Evolutionary conservation across 1,140 invertebrate species (phyloP).

Genomic region (Drosophila hydei): DNA sequence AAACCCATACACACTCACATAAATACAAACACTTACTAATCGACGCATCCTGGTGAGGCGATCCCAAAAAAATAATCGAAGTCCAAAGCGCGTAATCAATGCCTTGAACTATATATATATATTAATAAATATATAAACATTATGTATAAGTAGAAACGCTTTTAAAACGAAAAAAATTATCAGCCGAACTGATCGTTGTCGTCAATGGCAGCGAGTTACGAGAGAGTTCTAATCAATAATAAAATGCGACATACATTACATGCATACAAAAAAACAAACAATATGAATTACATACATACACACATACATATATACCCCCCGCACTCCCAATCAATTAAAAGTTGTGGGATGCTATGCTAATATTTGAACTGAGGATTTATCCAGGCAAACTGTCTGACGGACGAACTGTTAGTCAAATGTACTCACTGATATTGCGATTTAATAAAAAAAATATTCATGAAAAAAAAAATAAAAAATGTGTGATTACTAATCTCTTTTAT

Average conservation of each 20-base stretch:
- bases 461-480: slow-evolving; percentile 25
- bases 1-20: slow-evolving; percentile 16
- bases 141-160: slow-evolving; percentile 66
- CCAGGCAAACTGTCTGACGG: slow-evolving; percentile 60
- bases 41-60: slow-evolving; percentile 72
- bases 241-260: slow-evolving; percentile 17
- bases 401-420: slow-evolving; percentile 72
- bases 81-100: slow-evolving; percentile 45
- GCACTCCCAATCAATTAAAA: slow-evolving; percentile 16
- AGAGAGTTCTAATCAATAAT: slow-evolving; percentile 65
- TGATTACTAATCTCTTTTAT: not conserved
- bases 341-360: slow-evolving; percentile 47
- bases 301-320: slow-evolving; percentile 12
- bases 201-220: slow-evolving; percentile 50
- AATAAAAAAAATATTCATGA: slow-evolving; percentile 73
- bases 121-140: slow-evolving; percentile 39
- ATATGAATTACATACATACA: slow-evolving; percentile 13
- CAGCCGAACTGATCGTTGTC: slow-evolving; percentile 51
- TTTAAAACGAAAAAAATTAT: slow-evolving; percentile 59
- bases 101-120: slow-evolving; percentile 62
- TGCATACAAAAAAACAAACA: slow-evolving; percentile 4
- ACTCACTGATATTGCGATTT: slow-evolving; percentile 78
- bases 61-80: slow-evolving; percentile 27
- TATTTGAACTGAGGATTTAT: slow-evolving; percentile 65
- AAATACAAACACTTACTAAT: slow-evolving; percentile 32